Base-by-base conservation (phyloP, 2,888 invertebrate genomes). In the Anthrax anthrax region DNA sequence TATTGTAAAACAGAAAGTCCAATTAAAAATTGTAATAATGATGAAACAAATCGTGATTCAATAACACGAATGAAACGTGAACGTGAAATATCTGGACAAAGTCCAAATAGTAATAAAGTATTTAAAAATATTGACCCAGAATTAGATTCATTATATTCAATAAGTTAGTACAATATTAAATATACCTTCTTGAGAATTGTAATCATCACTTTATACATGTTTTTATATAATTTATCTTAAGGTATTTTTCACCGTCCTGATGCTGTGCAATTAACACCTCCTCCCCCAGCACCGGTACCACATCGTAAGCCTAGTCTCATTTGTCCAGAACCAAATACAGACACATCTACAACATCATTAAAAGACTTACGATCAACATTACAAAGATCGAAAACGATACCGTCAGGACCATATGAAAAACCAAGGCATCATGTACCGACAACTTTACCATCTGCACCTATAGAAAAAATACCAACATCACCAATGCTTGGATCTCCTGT, bases 281-380 rank as follows among this genome's bases (percentile, higher is more conserved):
- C 83, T 32, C 83, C 82, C 39, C 84, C 83, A 4, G 81, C 84
- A 50, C 83, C 84, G 19, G 81, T 80, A 51, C 81, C 83, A 44
- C 82, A 82, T 65, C 76, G 81, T 37, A 75, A 73, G 54, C 62
- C 65, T n/a, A 65, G 58, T 49, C 54, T 57, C 54, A 52, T 58
- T 43, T 47, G 52, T n/a, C 40, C 52, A 4, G 54, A 57, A 37
- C 43, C 46, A 39, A 44, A 43, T n/a, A 18, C 53, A 23, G 51
- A 52, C 32, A 42, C 46, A 47, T 16, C 43, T 39, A 47, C 48
- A 61, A 75, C 81, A 54, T 80, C 81, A 42, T 77, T 83, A 54
- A 81, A 82, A 60, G 86, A 86, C 16, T 27, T 46, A 42, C 49
- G 43, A 10, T 40, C 46, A 47, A 47, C 39, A 43, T 49, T 37